A percentile compares a stretch with the other conserved stretches of the same genome.
Conservation (phyloP, 2,888 invertebrate genomes). For the Leptothorax acervorum region DNA sequence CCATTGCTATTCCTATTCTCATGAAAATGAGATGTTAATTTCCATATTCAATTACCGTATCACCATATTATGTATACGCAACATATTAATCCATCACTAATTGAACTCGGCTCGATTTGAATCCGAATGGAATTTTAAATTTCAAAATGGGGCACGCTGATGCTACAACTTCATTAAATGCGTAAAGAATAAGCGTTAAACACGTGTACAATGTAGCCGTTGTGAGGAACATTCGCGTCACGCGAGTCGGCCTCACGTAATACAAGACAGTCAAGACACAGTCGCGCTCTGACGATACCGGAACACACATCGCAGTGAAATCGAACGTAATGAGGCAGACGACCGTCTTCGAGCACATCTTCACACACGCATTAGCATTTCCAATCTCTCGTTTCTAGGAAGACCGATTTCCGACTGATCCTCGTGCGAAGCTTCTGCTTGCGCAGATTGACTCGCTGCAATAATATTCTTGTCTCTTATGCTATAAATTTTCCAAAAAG, state of each 20-base stretch:
- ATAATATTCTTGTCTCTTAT: not conserved
- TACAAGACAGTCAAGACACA: conserved; percentile 50
- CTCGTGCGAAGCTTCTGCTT: not conserved
- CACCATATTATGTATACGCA: not conserved
- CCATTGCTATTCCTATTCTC: not conserved
- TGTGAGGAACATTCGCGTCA: conserved; percentile 11
- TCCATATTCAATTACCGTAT: not conserved
- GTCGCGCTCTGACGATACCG: conserved; percentile 63
- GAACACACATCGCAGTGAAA: conserved; percentile 60
- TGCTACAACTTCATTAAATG: not conserved
- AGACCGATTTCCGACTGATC: conserved; percentile 12
- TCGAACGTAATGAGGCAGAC: conserved; percentile 57
- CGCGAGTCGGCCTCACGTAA: conserved; percentile 33
- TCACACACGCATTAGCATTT: conserved; percentile 27
- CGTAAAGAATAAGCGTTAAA: not conserved
- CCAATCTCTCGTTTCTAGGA: conserved; percentile 37
- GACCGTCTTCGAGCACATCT: conserved; percentile 38
- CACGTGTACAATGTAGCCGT: not conserved
- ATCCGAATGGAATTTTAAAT: not conserved
- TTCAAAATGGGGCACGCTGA: not conserved
- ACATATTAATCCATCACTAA: not conserved
- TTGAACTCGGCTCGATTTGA: not conserved
- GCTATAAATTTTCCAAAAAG: not conserved
- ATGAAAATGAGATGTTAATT: conserved; percentile 27
- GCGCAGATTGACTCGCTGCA: not conserved